Base-by-base conservation (phyloP, 2,888 invertebrate genomes). In the Bibio marci region DNA sequence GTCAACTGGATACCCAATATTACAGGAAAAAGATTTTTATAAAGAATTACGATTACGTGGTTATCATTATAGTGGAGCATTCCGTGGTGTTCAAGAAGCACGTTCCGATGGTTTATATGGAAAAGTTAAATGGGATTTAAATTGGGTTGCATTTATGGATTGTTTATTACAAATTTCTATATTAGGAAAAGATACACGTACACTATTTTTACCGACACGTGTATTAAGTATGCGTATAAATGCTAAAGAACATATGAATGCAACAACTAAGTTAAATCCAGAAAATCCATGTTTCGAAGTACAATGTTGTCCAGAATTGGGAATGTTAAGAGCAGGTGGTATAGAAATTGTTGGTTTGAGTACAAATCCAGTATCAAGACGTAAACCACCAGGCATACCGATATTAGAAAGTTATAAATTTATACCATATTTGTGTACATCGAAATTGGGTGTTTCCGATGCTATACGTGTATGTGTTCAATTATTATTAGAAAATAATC, bases 71-170 rank as follows among this genome's bases (percentile, higher is more conserved):
- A 53, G 47, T 38, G 62, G 59, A 0, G 43, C 44, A 0, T 62
- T 62, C 43, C 52, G 48, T 32, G 51, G 52, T 0, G 59, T 62
- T 1, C 41, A 46, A 3, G 39, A 44, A 8, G 59, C 59, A 1
- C 53, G 61, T 1, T 45, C 53, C 2, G 59, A 62, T 46, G 62
- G 62, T 1, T 39, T 52, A 0, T 54, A 49, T 19, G 62, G 61
- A 4, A 49, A 52, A 54, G 54, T 50, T 6, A 57, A 67, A 38
- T 90, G 87, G 87, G 67, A 71, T 36, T 76, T 76, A 50, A 83
- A 86, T 60, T 92, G 90, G 88, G 76, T 83, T 7, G 71, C 82
- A 3, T 87, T 87, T 58, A 71, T 92, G 63, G 91, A 92, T 62
- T 80, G 81, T 27, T 79, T 92, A 76, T 65, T 92, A 12, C 91